phyloP scores from a whole-genome alignment of 2,888 invertebrate species.

The Conchocele bisecta region DNA sequence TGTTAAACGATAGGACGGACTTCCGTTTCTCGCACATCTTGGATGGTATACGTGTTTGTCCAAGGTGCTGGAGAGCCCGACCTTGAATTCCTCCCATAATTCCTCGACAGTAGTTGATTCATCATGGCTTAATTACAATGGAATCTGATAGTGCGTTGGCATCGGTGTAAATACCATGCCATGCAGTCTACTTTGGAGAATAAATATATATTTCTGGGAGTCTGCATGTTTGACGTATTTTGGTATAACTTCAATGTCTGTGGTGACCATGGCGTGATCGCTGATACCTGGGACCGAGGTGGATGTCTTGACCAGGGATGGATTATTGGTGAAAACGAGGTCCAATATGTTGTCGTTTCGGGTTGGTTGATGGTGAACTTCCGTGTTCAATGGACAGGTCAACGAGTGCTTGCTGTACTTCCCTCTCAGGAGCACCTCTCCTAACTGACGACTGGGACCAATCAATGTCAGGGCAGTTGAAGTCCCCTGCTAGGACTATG shows the following conservation, averaged over 20 bases:
- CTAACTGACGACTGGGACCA: conserved; percentile 7
- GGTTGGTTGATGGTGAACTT: conserved; percentile 14
- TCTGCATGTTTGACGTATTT: no score
- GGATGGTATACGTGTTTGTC: not conserved
- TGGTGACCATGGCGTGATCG: no score
- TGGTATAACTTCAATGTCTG: no score
- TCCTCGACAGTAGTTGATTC: not conserved
- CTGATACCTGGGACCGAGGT: conserved; percentile 4
- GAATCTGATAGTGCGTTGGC: not conserved
- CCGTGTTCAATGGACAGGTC: conserved; percentile 4
- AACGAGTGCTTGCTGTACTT: conserved; percentile 12
- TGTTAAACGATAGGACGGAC: conserved; percentile 13
- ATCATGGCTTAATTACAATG: not conserved
- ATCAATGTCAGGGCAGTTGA: conserved; percentile 19
- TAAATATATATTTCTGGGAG: not conserved
- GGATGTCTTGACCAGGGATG: conserved; percentile 25
- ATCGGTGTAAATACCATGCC: not conserved
- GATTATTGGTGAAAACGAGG: conserved; percentile 20
- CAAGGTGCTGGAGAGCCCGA: not conserved
- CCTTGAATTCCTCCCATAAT: not conserved
- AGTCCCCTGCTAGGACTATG: conserved; percentile 6
- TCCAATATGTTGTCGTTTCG: conserved; percentile 15
- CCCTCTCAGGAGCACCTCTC: not conserved
- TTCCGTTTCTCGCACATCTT: not conserved
- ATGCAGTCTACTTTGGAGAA: conserved; percentile 1